A percentile compares a stretch with the other conserved stretches of the same genome.
Conservation (phyloP, 2,888 invertebrate genomes). For the Venustoraphidia nigricollis region DNA sequence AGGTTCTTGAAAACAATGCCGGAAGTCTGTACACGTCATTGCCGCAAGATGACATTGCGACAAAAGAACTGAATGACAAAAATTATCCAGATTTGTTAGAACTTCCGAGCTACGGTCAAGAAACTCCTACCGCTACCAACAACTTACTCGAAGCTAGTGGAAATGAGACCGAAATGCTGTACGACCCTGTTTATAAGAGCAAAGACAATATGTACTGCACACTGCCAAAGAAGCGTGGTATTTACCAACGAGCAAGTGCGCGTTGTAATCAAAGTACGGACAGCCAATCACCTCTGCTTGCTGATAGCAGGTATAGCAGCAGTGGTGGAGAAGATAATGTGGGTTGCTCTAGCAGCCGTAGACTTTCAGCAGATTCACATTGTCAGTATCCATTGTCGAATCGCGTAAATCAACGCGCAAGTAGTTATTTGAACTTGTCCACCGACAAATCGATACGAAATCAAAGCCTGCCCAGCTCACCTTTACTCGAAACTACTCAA, state of each 20-base stretch:
- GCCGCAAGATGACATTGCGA: slow-evolving; percentile 9
- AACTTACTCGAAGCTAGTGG: slow-evolving; percentile 28
- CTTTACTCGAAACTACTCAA: slow-evolving; percentile 28
- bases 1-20: slow-evolving; percentile 15
- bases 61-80: slow-evolving; percentile 27
- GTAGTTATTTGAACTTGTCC: slow-evolving; percentile 53
- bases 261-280: slow-evolving; percentile 33
- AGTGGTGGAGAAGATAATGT: slow-evolving; percentile 50
- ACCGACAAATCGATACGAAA: slow-evolving; percentile 30
- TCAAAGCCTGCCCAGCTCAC: slow-evolving; percentile 50
- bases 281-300: slow-evolving; percentile 57
- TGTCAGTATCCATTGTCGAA: slow-evolving; percentile 18
- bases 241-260: slow-evolving; percentile 17
- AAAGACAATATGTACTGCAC: slow-evolving; percentile 30
- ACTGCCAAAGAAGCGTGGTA: slow-evolving; percentile 34
- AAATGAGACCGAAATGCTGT: slow-evolving; percentile 20
- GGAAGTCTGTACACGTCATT: slow-evolving; percentile 21
- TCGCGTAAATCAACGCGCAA: slow-evolving; percentile 38
- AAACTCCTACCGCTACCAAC: slow-evolving; percentile 11
- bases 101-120: slow-evolving; percentile 23
- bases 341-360: slow-evolving; percentile 26
- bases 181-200: slow-evolving; percentile 16
- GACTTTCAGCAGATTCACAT: slow-evolving; percentile 32
- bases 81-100: slow-evolving; percentile 41
- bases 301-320: slow-evolving; percentile 54